Conservation (phyloP, 2,797 vertebrate species). For the Bradypodion ventrale region DNA sequence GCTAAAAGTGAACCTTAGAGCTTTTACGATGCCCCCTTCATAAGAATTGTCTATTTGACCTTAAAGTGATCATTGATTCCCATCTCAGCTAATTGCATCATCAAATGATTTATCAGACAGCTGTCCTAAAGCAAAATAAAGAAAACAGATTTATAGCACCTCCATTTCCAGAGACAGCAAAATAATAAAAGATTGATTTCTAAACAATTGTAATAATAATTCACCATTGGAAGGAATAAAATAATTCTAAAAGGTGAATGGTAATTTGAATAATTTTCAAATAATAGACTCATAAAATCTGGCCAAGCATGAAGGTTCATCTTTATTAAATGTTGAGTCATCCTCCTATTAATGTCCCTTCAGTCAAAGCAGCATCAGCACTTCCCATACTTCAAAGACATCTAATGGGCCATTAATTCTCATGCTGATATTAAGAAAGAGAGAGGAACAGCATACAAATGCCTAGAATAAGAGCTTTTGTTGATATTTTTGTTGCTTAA, state of each 20-base stretch:
- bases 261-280: constrained; percentile 47
- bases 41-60: background rate
- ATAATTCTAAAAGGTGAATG: constrained; percentile 40
- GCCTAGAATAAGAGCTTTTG: background rate
- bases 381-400: background rate
- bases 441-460: background rate
- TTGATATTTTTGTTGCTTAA: constrained; percentile 5
- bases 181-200: constrained; percentile 1
- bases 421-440: background rate
- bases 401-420: constrained; percentile 8
- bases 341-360: constrained; percentile 6
- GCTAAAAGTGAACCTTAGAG: background rate
- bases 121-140: background rate
- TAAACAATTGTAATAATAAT: constrained; percentile 33
- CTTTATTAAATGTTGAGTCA: constrained; percentile 37
- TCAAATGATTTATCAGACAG: constrained; percentile 1
- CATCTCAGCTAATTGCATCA: constrained; percentile 38
- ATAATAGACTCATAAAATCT: constrained; percentile 42
- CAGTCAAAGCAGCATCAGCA: constrained; percentile 30
- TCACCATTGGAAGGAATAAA: constrained; percentile 25
- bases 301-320: constrained; percentile 20
- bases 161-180: constrained; percentile 19
- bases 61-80: background rate
- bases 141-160: background rate
- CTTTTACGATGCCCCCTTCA: background rate